phyloP scores from a whole-genome alignment of 2,888 invertebrate genomes.

The Lymantria monacha region DNA sequence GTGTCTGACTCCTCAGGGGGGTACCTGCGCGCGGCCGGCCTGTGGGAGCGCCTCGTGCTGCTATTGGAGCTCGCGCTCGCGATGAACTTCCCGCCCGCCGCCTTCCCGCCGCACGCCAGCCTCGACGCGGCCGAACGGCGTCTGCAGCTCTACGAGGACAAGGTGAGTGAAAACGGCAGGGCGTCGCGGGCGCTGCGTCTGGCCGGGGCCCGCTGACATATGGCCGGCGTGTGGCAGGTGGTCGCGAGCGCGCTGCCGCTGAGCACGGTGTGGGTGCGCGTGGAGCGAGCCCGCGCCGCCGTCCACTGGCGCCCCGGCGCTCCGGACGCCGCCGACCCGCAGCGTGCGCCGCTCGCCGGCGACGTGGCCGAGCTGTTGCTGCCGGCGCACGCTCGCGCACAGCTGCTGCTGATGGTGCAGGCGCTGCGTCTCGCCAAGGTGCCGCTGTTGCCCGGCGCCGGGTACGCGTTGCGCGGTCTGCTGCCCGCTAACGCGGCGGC shows the following conservation, averaged over 20 bases:
- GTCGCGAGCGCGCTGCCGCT: slow-evolving; percentile 84
- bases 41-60: slow-evolving; percentile 89
- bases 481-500: slow-evolving; percentile 11
- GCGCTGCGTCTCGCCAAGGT: slow-evolving; percentile 72
- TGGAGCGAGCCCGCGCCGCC: slow-evolving; percentile 87
- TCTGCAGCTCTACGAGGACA: slow-evolving; percentile 34
- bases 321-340: slow-evolving; percentile 79
- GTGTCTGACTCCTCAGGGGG: slow-evolving; percentile 36
- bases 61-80: slow-evolving; percentile 86
- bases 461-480: slow-evolving; percentile 17
- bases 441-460: slow-evolving; percentile 38
- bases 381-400: slow-evolving; percentile 81
- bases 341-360: slow-evolving; percentile 85
- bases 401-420: slow-evolving; percentile 82
- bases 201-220: background rate
- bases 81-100: slow-evolving; percentile 80
- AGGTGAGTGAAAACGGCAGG: slow-evolving; percentile 17
- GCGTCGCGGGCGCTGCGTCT: background rate
- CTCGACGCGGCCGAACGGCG: slow-evolving; percentile 9
- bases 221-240: slow-evolving; percentile 33
- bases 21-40: slow-evolving; percentile 84
- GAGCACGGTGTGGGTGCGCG: slow-evolving; percentile 88
- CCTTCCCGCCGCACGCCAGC: slow-evolving; percentile 39
- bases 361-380: slow-evolving; percentile 87
- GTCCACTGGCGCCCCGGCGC: slow-evolving; percentile 89